phyloP scores from a whole-genome alignment of 2,113 vertebrate genomes.

The Cyprinodon brontotheroides region DNA sequence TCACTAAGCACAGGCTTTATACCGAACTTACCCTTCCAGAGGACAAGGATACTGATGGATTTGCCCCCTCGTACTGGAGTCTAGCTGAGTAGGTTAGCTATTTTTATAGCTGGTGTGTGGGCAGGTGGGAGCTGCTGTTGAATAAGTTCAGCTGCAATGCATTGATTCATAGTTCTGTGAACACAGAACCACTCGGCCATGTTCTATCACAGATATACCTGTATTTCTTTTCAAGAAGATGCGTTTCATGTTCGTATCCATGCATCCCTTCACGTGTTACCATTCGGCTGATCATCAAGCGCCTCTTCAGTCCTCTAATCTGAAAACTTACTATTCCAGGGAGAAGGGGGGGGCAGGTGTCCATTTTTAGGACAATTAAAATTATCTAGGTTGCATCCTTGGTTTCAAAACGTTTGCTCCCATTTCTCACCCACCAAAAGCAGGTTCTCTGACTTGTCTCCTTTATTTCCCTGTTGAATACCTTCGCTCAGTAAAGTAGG shows the following conservation, averaged over 20 bases:
- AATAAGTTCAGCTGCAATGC: slow-evolving; percentile 66
- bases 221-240: slow-evolving; percentile 2
- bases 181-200: slow-evolving; percentile 47
- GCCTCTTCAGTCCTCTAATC: slow-evolving; percentile 2
- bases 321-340: slow-evolving; percentile 1
- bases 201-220: slow-evolving; percentile 24
- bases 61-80: slow-evolving; percentile 64
- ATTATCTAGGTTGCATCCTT: slow-evolving; percentile 71
- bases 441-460: slow-evolving; percentile 77
- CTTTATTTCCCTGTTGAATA: slow-evolving; percentile 77
- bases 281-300: background rate
- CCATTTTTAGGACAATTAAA: slow-evolving; percentile 67
- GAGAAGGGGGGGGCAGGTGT: slow-evolving; percentile 10
- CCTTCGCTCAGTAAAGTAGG: slow-evolving; percentile 72
- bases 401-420: slow-evolving; percentile 68
- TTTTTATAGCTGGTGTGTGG: slow-evolving; percentile 73
- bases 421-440: slow-evolving; percentile 64
- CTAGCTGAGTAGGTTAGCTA: slow-evolving; percentile 70
- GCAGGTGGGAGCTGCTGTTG: slow-evolving; percentile 73
- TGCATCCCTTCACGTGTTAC: background rate
- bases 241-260: background rate
- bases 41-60: slow-evolving; percentile 45
- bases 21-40: slow-evolving; percentile 21
- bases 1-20: slow-evolving; percentile 17
- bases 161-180: slow-evolving; percentile 73